Evolutionary conservation across 2,797 vertebrate genomes (phyloP), one percentile per base, ranked within the genome.

Genomic region (Lagorchestes hirsutus): DNA sequence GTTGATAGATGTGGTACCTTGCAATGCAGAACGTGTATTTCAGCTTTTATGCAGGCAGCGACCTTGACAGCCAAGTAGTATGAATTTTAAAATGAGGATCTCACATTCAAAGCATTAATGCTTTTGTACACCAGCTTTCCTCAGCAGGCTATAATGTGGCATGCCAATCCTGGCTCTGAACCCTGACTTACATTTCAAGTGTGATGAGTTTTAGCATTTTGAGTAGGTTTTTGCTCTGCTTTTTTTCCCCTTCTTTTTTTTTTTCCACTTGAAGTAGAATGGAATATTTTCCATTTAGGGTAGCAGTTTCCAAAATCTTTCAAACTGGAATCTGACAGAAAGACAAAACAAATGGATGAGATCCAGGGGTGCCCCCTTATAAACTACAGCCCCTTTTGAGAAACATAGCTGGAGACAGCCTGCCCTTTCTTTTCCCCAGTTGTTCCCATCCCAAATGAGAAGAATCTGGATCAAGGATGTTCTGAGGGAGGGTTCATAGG

Each of bases 61-160:
- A 59, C 52, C 93, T 58, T 40, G 57, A 67, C 9, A 29, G 57
- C 57, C 46, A 50, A 74, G 1, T 11, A 16, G 55, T 28, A 67
- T 29, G 55, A 67, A 34, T 74, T 93, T 95, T 46, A 24, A 90
- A 93, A 90, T 8, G 40, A 56, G 56, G 58, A 90, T 55, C 93
- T 74, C 28, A 16, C 52, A 59, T 82, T 90, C 54, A 50, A 91
- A 52, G 55, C 90, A 50, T 46, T 90, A 91, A 59, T 93, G 54
- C 40, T 2, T 13, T n/a, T 31, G 1, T 3, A 22, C 50, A 90
- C 46, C 50, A 50, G 10, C 31, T 90, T 8, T 18, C 34, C 50
- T 24, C 4, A 34, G 58, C 50, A 29, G 91, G 22, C 24, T 55
- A 55, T 55, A 4, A 5, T 24, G 55, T 92, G 62, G 57, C 62